Evolutionary conservation across 2,797 vertebrate species (phyloP).

Genomic region (Trichosurus vulpecula): DNA sequence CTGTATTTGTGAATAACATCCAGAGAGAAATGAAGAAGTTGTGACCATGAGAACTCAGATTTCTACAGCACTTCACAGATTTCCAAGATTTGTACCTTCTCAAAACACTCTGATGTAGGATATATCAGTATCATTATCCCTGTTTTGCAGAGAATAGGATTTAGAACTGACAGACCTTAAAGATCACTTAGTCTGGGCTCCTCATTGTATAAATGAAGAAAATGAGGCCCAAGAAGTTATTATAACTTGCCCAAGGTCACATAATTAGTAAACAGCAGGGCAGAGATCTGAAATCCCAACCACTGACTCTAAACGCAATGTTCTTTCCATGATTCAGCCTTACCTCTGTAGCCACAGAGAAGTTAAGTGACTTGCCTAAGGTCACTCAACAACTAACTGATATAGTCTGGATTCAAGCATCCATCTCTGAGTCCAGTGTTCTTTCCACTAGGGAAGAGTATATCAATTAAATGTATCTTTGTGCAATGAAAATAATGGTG

Average conservation of each 20-base stretch:
- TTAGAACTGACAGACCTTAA: neutral
- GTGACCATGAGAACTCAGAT: neutral
- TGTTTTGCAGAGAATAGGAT: neutral
- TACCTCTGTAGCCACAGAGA: neutral
- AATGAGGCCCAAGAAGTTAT: neutral
- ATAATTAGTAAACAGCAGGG: neutral
- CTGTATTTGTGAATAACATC: neutral
- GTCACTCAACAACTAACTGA: neutral
- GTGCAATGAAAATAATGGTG: slow-evolving; percentile 4
- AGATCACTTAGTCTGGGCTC: neutral
- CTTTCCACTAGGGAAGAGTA: neutral
- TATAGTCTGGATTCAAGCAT: neutral
- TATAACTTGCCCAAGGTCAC: neutral
- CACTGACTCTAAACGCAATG: neutral
- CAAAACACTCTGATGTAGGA: neutral
- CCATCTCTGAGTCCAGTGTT: neutral
- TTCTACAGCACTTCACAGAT: neutral
- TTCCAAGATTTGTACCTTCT: neutral
- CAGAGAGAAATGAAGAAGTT: neutral
- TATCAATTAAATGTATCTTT: slow-evolving; percentile 35
- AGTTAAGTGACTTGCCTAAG: neutral
- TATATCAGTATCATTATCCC: neutral
- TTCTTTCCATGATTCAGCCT: neutral
- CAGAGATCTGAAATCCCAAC: neutral
- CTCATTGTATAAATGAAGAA: neutral